A percentile compares a stretch with the other conserved stretches of the same genome.
Evolutionary conservation across 2,888 invertebrate species (phyloP).

Genomic region (Bellardia bayeri): DNA sequence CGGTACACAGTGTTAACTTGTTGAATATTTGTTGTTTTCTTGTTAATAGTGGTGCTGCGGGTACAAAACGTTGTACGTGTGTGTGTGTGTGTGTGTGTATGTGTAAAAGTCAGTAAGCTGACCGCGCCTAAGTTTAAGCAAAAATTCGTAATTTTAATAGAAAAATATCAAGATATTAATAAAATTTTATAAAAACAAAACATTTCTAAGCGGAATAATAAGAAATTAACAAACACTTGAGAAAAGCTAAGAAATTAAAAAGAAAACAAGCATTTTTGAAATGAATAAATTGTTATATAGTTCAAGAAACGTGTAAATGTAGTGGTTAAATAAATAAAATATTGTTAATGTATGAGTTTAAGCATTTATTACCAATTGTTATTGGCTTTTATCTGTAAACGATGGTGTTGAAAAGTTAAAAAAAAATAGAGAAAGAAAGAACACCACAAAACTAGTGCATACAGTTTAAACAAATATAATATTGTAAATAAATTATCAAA

Average conservation of each 20-base stretch:
- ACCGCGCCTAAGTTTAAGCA: conserved; percentile 74
- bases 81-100: conserved; percentile 55
- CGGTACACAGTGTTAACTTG: conserved; percentile 68
- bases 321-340: conserved; percentile 32
- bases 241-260: background rate
- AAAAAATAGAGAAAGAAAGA: conserved; percentile 6
- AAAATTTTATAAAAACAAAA: conserved; percentile 39
- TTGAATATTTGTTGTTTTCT: conserved; percentile 61
- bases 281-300: conserved; percentile 11
- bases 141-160: conserved; percentile 53
- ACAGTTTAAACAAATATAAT: conserved; percentile 8
- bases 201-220: background rate
- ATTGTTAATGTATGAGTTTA: conserved; percentile 4
- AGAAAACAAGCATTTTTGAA: conserved; percentile 36
- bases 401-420: conserved; percentile 6
- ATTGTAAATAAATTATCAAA: background rate
- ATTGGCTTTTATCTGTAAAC: conserved; percentile 38
- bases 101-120: conserved; percentile 66
- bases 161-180: conserved; percentile 19
- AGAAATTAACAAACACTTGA: conserved; percentile 9
- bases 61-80: background rate
- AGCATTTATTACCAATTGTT: conserved; percentile 45
- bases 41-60: conserved; percentile 64
- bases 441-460: background rate
- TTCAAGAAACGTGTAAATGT: conserved; percentile 28